Evolutionary conservation across 2,113 vertebrate species (phyloP).

Genomic region (Tragulus kanchil): DNA sequence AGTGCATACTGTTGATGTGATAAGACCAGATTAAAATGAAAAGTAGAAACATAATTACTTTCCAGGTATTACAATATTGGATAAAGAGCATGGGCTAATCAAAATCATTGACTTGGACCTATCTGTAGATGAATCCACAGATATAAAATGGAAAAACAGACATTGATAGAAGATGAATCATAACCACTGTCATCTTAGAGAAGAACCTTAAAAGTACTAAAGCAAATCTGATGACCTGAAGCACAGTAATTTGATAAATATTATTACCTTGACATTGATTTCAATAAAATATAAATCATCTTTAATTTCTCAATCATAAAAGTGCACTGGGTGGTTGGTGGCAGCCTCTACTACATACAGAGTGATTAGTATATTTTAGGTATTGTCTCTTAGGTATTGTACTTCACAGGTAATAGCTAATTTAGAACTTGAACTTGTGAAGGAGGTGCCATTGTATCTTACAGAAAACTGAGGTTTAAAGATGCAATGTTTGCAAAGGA

Average conservation of each 20-base stretch:
- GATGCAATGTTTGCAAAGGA: neutral
- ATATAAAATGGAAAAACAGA: neutral
- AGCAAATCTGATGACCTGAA: neutral
- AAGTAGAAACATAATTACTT: constrained; percentile 47
- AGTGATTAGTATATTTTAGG: neutral
- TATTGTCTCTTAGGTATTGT: neutral
- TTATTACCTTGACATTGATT: neutral
- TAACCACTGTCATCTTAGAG: neutral
- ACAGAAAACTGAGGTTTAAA: neutral
- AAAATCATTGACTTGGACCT: constrained; percentile 1
- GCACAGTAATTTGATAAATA: neutral
- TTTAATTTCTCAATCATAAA: constrained; percentile 24
- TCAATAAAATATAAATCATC: neutral
- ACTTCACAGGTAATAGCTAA: neutral
- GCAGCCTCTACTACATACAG: neutral
- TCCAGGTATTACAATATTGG: neutral
- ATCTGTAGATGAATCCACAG: neutral
- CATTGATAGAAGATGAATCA: neutral
- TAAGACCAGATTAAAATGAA: constrained; percentile 28
- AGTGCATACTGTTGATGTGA: neutral
- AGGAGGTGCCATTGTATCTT: neutral
- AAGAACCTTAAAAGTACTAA: neutral
- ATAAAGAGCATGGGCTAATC: constrained; percentile 43
- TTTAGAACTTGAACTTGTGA: neutral
- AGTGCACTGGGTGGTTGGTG: neutral